Percentiles rank a stretch among this genome's conserved stretches.
Conservation (phyloP, 1,140 invertebrate genomes). For the Drosophila sulfurigaster region DNA sequence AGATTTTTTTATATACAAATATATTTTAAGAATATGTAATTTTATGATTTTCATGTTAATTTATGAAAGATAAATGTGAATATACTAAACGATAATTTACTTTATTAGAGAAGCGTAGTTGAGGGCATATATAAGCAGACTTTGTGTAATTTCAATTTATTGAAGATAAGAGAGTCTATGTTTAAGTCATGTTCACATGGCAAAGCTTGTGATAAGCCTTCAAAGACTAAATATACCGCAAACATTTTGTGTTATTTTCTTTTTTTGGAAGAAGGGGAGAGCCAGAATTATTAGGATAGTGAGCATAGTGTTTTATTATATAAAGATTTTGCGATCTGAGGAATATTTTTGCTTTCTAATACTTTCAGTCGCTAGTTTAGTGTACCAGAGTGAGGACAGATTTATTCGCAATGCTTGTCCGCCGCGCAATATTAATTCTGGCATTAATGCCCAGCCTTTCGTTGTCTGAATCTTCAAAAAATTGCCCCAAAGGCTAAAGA, state of each 20-base stretch:
- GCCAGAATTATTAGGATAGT: too few species aligned
- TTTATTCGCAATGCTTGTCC: conserved; percentile 42
- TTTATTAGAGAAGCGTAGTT: neutral
- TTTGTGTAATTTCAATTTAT: neutral
- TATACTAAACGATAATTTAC: neutral
- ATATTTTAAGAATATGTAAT: too few species aligned
- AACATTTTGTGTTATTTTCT: neutral
- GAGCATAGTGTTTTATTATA: conserved; percentile 7
- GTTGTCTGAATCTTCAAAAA: neutral
- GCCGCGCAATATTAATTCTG: conserved; percentile 34
- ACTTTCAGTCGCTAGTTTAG: conserved; percentile 44
- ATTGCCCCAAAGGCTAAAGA: conserved; percentile 38
- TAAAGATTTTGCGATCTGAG: conserved; percentile 2
- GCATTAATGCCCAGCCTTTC: conserved; percentile 18
- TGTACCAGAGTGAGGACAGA: conserved; percentile 17
- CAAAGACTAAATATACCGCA: conserved; percentile 2
- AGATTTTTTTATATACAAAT: too few species aligned
- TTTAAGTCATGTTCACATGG: conserved; percentile 22
- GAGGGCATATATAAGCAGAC: neutral
- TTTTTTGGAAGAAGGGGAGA: neutral
- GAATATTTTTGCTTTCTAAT: conserved; percentile 19
- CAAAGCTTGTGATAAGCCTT: conserved; percentile 26
- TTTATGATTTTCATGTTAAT: too few species aligned
- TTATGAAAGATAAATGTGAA: too few species aligned
- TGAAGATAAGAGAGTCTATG: conserved; percentile 24